phyloP scores from a whole-genome alignment of 1,140 invertebrate species.

The Ceratosolen fusciceps region DNA sequence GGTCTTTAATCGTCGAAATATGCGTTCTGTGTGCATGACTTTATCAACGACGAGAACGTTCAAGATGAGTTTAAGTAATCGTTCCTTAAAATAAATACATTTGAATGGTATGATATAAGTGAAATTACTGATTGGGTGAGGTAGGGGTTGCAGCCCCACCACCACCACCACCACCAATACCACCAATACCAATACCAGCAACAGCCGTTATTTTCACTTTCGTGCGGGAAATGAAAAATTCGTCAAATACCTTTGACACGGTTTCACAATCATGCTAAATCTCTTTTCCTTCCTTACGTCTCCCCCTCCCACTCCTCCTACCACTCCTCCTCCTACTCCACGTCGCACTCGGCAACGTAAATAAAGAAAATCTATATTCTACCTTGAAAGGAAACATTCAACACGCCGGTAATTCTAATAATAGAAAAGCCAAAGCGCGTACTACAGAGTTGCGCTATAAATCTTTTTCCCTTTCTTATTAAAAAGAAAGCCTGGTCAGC shows the following conservation, averaged over 20 bases:
- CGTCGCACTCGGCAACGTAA: neutral
- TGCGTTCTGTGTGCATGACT: too few species aligned
- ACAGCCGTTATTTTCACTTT: neutral
- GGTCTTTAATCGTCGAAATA: too few species aligned
- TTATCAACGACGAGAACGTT: too few species aligned
- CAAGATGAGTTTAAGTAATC: too few species aligned
- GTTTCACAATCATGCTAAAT: slow-evolving; percentile 16
- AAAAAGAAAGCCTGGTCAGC: neutral
- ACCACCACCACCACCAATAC: too few species aligned
- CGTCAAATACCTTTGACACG: slow-evolving; percentile 36
- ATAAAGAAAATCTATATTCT: slow-evolving; percentile 33
- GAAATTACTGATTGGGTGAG: too few species aligned
- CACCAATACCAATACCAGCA: too few species aligned
- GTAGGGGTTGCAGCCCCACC: too few species aligned
- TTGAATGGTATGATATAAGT: too few species aligned
- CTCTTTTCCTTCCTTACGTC: slow-evolving; percentile 1
- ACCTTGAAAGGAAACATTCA: neutral
- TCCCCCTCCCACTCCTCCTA: neutral
- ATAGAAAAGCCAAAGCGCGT: neutral
- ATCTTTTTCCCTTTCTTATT: slow-evolving; percentile 16
- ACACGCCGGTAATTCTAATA: neutral
- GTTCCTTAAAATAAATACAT: too few species aligned
- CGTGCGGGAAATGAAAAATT: slow-evolving; percentile 34
- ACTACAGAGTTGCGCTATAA: slow-evolving; percentile 3
- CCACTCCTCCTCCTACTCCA: too few species aligned